phyloP scores from a whole-genome alignment of 1,140 invertebrate species.

The Pissodes strobi region DNA sequence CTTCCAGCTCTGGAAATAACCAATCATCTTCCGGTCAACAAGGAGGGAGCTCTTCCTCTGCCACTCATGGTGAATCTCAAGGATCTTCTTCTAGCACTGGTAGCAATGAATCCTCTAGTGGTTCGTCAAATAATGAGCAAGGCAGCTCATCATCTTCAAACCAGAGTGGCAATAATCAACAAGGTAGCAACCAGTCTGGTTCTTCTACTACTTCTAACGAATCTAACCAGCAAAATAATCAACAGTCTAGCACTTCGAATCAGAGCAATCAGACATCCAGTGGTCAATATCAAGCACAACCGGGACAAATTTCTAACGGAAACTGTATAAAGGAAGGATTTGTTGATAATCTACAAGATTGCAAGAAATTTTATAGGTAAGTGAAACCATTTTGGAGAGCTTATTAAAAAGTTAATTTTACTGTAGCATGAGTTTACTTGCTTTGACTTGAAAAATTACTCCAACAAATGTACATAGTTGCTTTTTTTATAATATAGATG shows the following conservation, averaged over 20 bases:
- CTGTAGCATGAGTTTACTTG: no score
- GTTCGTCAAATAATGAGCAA: not conserved
- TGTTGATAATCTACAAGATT: conserved; percentile 69
- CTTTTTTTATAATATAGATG: no score
- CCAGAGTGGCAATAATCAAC: conserved; percentile 4
- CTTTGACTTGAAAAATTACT: no score
- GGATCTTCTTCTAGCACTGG: not conserved
- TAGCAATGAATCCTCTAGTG: not conserved
- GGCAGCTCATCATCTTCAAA: not conserved
- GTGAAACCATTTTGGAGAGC: no score
- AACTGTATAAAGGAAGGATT: conserved; percentile 66
- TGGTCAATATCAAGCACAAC: conserved; percentile 15
- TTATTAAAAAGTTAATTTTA: no score
- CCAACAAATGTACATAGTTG: no score
- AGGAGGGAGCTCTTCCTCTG: not conserved
- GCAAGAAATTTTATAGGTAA: conserved; percentile 79
- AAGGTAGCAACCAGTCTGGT: no score
- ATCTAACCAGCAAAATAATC: conserved; percentile 8
- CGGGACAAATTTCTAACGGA: conserved; percentile 30
- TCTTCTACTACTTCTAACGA: not conserved
- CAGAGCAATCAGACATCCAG: conserved; percentile 11
- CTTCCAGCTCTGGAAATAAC: not conserved
- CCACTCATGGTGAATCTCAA: not conserved
- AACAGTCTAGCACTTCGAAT: not conserved
- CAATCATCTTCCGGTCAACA: not conserved